phyloP scores from a whole-genome alignment of 2,888 invertebrate species.

The Latrodectus elegans region DNA sequence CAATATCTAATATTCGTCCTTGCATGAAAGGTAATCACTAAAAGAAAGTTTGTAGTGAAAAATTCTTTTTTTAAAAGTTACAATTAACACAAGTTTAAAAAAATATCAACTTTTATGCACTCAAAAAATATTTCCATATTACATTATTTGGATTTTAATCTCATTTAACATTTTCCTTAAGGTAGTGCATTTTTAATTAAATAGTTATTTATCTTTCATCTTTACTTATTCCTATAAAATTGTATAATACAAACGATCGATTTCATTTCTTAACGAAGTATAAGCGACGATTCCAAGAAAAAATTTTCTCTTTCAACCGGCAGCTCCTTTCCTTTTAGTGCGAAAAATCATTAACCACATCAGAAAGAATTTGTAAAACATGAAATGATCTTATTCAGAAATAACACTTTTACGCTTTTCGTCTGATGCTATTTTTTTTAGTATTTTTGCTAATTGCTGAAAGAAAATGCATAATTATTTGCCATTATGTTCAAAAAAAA shows the following conservation, averaged over 20 bases:
- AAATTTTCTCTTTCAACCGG: slow-evolving; percentile 20
- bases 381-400: slow-evolving; percentile 15
- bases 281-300: slow-evolving; percentile 6
- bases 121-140: background rate
- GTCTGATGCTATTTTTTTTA: no score
- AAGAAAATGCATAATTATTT: slow-evolving; percentile 37
- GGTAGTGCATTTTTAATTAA: slow-evolving; percentile 31
- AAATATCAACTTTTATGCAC: no score
- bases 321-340: slow-evolving; percentile 18
- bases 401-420: slow-evolving; percentile 11
- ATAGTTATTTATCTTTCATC: slow-evolving; percentile 14
- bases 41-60: no score
- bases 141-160: slow-evolving; percentile 11
- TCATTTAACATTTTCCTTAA: slow-evolving; percentile 13
- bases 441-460: background rate
- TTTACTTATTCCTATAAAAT: background rate
- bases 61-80: no score
- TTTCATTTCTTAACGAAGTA: background rate
- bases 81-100: no score
- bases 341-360: slow-evolving; percentile 27
- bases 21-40: no score
- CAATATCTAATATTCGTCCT: no score
- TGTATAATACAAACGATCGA: slow-evolving; percentile 18
- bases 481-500: slow-evolving; percentile 7
- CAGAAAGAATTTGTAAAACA: slow-evolving; percentile 22